phyloP scores from a whole-genome alignment of 2,888 invertebrate species.

The Tipula vernalis region DNA sequence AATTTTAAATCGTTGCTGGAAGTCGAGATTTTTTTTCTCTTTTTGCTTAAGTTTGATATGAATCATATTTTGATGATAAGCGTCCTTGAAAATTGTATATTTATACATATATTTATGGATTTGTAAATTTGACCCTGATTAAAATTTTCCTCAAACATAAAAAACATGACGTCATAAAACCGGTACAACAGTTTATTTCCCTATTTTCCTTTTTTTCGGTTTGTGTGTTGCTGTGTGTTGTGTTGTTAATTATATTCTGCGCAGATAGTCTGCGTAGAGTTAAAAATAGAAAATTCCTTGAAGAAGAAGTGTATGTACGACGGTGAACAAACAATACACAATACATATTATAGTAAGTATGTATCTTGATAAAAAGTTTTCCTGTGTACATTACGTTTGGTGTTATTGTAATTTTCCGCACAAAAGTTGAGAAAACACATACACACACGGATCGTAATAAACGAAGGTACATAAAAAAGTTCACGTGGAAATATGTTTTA shows the following conservation, averaged over 20 bases:
- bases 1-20: too few relatives aligned
- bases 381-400: neutral
- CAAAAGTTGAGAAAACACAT: neutral
- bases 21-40: neutral
- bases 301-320: neutral
- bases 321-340: neutral
- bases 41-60: neutral
- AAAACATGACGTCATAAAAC: neutral
- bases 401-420: neutral
- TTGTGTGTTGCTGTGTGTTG: neutral
- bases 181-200: neutral
- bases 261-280: conserved; percentile 4
- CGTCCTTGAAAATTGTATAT: neutral
- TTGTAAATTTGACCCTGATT: conserved; percentile 4
- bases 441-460: neutral
- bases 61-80: neutral
- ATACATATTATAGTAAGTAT: neutral
- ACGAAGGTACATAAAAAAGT: neutral
- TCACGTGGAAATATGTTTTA: neutral
- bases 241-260: neutral
- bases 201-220: neutral
- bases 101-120: neutral
- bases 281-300: neutral
- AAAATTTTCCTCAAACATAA: neutral
- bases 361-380: neutral